Evolutionary conservation across 2,888 invertebrate species (phyloP).

Genomic region (Latheticus oryzae): DNA sequence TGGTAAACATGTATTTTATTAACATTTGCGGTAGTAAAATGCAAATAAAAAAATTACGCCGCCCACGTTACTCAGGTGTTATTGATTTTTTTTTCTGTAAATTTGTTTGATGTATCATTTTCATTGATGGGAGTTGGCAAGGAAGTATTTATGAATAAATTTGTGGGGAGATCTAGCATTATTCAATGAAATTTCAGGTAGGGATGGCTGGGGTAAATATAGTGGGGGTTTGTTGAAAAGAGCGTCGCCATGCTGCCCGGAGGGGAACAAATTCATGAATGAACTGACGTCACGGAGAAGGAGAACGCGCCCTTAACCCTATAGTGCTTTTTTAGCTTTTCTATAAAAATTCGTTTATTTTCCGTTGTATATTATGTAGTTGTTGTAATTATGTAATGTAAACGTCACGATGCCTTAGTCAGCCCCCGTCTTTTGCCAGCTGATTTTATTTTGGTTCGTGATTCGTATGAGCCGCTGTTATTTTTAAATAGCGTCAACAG

Average conservation of each 20-base stretch:
- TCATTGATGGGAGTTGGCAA: conserved; percentile 25
- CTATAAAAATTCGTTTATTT: conserved; percentile 6
- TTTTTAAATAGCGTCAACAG: conserved; percentile 61
- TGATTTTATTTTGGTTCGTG: conserved; percentile 60
- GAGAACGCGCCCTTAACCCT: conserved; percentile 13
- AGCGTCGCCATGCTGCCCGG: conserved; percentile 46
- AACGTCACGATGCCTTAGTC: conserved; percentile 55
- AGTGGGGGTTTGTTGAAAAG: conserved; percentile 43
- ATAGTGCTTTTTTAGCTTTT: conserved; percentile 10
- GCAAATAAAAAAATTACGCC: too few relatives aligned
- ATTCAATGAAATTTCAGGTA: conserved; percentile 40
- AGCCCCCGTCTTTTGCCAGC: conserved; percentile 56
- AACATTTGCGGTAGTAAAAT: too few relatives aligned
- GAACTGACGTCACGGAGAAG: conserved; percentile 54
- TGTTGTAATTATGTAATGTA: conserved; percentile 41
- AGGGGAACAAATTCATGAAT: conserved; percentile 55
- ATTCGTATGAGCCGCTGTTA: conserved; percentile 57
- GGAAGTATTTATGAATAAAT: conserved; percentile 34
- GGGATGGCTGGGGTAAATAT: conserved; percentile 34
- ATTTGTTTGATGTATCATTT: conserved; percentile 29
- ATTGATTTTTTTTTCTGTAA: conserved; percentile 24
- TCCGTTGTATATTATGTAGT: conserved; percentile 3
- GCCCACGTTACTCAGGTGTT: conserved; percentile 21
- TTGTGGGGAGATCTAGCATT: conserved; percentile 25
- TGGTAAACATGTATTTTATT: too few relatives aligned